Evolutionary conservation across 92 coral and sea anemone species (phyloP), one percentile per base, ranked within the genome.

Genomic region (Palythoa grandis): DNA sequence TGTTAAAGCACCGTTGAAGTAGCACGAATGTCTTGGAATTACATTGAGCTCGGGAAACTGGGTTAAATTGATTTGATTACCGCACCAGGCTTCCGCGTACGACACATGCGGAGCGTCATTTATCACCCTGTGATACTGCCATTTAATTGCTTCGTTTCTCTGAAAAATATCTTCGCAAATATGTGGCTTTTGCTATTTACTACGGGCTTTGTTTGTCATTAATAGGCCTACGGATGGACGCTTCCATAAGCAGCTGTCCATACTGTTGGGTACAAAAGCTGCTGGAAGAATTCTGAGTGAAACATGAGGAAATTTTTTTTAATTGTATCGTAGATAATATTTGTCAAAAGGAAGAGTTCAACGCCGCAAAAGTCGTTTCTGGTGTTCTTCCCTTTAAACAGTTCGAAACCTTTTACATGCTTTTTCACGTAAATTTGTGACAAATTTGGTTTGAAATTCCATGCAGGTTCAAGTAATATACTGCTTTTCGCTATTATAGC

Each of bases 1-100:
- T 87, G 88, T 43, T 91, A 60, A 91, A 67, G 82, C 11, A 2
- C 14, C 3, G 9, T 68, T 1, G 9, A 70, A 83, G 66, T 16
- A 39, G 3, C 53, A 70, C 20, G 50, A 38, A 70, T 20, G 40
- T 19, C 57, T 69, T 68, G 20, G 52, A 7, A 7, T 17, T 15
- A 52, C 35, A 11, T 2, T 79, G 37, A 37, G 3, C 19, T 58
- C 4, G 56, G 61, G 47, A 22, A 11, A 9, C 60, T 54, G 9
- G 10, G 60, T 52, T 54, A 1, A 76, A 5, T 3, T 22, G 39
- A 47, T 50, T 48, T 80, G 85, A 66, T 43, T 40, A 39, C 73
- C 14, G 57, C 74, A 63, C 85, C 40, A 24, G 56, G 58, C 74
- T 57, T 56, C 69, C 66, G 68, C 68, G 68, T 70, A 14, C 50